phyloP scores from a whole-genome alignment of 2,113 vertebrate genomes.

The Ameiurus melas region DNA sequence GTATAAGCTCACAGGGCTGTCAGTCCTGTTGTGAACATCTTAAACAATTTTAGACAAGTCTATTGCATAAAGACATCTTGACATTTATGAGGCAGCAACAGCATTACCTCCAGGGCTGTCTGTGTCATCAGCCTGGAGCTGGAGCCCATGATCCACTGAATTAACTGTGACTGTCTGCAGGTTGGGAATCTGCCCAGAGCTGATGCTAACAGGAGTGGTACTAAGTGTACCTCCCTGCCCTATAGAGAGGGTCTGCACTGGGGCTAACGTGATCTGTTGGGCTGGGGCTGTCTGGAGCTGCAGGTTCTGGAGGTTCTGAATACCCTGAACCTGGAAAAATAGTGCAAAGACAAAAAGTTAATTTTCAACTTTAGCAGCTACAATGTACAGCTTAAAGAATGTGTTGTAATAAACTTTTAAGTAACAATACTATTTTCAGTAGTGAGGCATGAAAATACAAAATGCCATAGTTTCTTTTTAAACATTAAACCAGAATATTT shows the following conservation, averaged over 20 bases:
- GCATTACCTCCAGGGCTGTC: constrained; percentile 85
- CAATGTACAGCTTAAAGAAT: neutral
- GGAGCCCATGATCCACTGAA: constrained; percentile 87
- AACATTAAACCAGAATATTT: neutral
- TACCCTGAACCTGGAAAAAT: constrained; percentile 83
- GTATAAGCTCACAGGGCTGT: neutral
- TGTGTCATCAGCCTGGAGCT: constrained; percentile 86
- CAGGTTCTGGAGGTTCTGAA: constrained; percentile 97
- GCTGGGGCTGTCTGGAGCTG: constrained; percentile 92
- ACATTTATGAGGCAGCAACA: neutral
- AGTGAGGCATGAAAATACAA: neutral
- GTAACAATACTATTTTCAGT: neutral
- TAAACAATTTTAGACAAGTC: neutral
- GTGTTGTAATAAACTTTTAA: neutral
- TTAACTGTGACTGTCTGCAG: constrained; percentile 97
- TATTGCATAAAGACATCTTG: neutral
- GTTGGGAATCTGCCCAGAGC: constrained; percentile 92
- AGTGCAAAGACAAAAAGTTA: neutral
- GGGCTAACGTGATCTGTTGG: constrained; percentile 96
- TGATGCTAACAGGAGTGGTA: constrained; percentile 85
- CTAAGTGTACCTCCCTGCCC: constrained; percentile 84
- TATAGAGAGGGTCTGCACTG: constrained; percentile 94
- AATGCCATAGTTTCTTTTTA: neutral
- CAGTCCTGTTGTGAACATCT: neutral
- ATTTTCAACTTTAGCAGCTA: neutral